Evolutionary conservation across 2,888 invertebrate species (phyloP), one percentile per base, ranked within the genome.

Genomic region (Tenthredo livida): DNA sequence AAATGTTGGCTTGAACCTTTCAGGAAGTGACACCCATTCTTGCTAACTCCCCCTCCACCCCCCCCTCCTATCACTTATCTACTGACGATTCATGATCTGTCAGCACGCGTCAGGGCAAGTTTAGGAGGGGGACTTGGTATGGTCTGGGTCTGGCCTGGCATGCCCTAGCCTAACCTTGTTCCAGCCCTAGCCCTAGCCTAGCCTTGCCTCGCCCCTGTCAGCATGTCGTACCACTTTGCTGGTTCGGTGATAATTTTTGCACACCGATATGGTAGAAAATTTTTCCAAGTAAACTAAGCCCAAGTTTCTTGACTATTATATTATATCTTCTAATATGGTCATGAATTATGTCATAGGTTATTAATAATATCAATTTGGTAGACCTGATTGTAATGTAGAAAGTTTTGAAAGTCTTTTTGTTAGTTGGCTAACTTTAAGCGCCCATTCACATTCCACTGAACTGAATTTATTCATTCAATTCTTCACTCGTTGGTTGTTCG

Each of bases 11-110:
- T 84, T 84, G 54, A 83, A 77, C 61, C 33, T 84, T 84, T 40
- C 86, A 88, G 87, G 87, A 87, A 86, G 85, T 86, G 85, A 86
- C 85, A 87, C 85, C 87, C 87, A 87, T 86, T 86, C 86, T 77
- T 84, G 85, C 86, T 87, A 87, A 67, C 67, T 33, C 67, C 25
- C 67, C 15, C 33, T 0, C 12, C 29, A 12, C 29, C 29, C 65
- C 10, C 9, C 29, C 15, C 65, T 12, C 25, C 33, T 87, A 86
- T 88, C 88, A 88, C 86, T 87, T 87, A 84, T 50, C 78, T 84
- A 87, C 87, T 87, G 86, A 87, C 86, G 86, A 85, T 87, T 78
- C 82, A 84, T 87, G 80, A 85, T 67, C 58, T 70, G 85, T 85
- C 80, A 85, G 80, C 84, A 75, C 43, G 80, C 78, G 78, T 65